phyloP scores from a whole-genome alignment of 2,113 vertebrate genomes.

The Bujurquina vittata region DNA sequence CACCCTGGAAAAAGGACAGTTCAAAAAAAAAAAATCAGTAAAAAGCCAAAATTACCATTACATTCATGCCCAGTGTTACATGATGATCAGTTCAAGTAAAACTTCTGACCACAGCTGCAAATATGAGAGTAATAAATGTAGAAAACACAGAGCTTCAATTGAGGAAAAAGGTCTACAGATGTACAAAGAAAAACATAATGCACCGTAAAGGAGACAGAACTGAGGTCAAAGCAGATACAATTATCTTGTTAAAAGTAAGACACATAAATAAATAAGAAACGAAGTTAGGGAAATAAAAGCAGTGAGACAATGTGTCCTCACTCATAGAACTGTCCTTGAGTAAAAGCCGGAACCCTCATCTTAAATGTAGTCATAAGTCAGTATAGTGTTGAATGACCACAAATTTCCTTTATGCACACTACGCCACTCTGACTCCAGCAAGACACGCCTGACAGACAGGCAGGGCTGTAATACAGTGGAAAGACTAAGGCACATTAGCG shows the following conservation, averaged over 20 bases:
- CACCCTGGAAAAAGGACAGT: background rate
- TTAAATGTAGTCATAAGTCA: conserved; percentile 23
- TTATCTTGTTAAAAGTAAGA: background rate
- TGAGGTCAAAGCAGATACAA: background rate
- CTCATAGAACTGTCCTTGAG: conserved; percentile 29
- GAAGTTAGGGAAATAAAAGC: background rate
- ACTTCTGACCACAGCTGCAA: background rate
- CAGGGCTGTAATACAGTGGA: background rate
- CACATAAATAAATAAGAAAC: background rate
- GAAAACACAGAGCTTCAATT: background rate
- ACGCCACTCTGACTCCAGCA: conserved; percentile 12
- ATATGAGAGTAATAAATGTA: background rate
- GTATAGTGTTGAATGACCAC: conserved; percentile 9
- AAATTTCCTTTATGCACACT: background rate
- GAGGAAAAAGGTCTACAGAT: background rate
- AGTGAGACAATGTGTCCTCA: background rate
- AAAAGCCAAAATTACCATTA: too few relatives aligned
- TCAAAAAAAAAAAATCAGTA: background rate
- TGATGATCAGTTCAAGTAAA: too few relatives aligned
- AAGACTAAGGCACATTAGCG: background rate
- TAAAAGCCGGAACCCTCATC: conserved; percentile 19
- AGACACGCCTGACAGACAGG: conserved; percentile 2
- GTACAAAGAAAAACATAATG: background rate
- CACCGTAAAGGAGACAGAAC: background rate
- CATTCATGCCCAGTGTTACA: background rate